A percentile compares a stretch with the other conserved stretches of the same genome.
Conservation (phyloP, 2,113 vertebrate species). For the Otis tarda region DNA sequence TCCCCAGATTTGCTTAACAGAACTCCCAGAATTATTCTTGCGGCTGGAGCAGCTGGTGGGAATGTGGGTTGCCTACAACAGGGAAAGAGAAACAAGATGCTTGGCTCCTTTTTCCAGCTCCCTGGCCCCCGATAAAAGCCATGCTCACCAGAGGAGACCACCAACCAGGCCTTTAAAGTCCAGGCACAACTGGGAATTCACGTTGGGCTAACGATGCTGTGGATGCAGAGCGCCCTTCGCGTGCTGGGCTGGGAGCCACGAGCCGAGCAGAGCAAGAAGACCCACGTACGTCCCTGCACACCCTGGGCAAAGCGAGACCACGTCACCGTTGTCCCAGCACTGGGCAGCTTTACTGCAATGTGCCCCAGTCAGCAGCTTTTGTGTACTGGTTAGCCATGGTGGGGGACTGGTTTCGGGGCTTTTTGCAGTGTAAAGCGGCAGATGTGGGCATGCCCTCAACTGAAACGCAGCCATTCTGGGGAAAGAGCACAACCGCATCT, state of each 20-base stretch:
- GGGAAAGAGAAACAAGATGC: constrained; percentile 6
- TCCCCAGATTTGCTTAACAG: neutral
- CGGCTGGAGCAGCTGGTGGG: neutral
- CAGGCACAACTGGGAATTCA: neutral
- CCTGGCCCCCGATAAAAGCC: constrained; percentile 28
- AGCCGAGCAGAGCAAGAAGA: neutral
- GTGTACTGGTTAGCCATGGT: neutral
- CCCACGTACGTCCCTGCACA: neutral
- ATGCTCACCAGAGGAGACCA: neutral
- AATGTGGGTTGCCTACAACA: neutral
- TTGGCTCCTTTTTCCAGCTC: constrained; percentile 23
- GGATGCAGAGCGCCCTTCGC: neutral
- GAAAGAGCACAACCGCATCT: neutral
- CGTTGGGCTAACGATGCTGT: neutral
- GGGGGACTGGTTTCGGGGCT: neutral
- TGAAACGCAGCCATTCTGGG: neutral
- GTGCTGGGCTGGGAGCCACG: neutral
- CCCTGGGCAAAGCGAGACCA: neutral
- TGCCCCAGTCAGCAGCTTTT: neutral
- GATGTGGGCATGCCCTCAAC: neutral
- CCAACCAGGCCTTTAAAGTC: neutral
- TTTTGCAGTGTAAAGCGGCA: neutral
- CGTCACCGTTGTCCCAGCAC: neutral
- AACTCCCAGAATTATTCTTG: neutral
- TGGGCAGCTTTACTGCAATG: rapidly evolving